Evolutionary conservation across 37 sponge, comb jelly and placozoan genomes (phyloP), one percentile per base, ranked within the genome.

Genomic region (Hexactinellida sp.): DNA sequence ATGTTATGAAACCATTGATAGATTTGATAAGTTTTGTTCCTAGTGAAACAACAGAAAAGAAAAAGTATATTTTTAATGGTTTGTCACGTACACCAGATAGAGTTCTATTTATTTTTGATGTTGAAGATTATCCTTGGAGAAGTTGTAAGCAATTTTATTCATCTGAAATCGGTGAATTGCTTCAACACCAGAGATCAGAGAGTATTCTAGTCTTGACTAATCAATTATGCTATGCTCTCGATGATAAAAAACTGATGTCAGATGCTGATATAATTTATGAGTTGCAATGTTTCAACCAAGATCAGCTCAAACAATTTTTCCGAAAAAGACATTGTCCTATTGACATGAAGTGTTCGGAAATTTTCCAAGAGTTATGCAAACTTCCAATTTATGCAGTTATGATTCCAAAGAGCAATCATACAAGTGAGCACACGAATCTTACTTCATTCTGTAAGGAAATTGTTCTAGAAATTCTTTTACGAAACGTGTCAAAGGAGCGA

Each of bases 81-180:
- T 28, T 63, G 3, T 63, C 30, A 32, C 1, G 5, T 21, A 63
- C 76, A 7, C 76, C 25, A 28, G 76, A n/a, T n/a, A 13, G 13
- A 41, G 76, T 63, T 21, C 30, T 63, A 28, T 63, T 63, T 28
- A 63, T 63, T 21, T 63, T 63, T 3, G 76, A 63, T 63, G 30
- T 63, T n/a, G 76, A 63, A 63, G 13, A 63, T 23, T 63, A 63
- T n/a, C 76, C 76, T 25, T 63, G 76, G 76, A 63, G 76, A 63
- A n/a, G 13, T 32, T 63, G 76, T 1, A 25, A 10, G 13, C 3
- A 63, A 7, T 63, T 63, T n/a, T 32, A 63, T 23, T 25, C 30
- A 7, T 21, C 28, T 63, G 76, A 63, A 25, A 63, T 63, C 21
- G 76, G 76, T 7, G 19, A 63, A 28, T 28, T 63, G 3, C 34